These are phyloP conservation scores for Notospermus geniculatus DNA, from an alignment of 1,140 invertebrate species.

Conservation along the genomic window DNA sequence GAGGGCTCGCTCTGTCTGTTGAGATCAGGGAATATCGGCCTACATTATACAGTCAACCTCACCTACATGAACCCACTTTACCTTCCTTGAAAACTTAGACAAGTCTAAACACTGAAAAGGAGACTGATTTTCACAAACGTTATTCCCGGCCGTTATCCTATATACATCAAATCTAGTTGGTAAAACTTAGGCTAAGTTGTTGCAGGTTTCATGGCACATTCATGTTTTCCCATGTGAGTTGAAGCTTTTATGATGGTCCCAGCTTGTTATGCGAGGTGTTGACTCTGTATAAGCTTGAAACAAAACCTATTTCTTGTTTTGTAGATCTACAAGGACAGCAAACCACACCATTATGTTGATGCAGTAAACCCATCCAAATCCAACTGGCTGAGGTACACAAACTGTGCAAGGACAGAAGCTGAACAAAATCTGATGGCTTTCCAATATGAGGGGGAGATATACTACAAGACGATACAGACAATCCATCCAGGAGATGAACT, in stretches of 20 bases:
- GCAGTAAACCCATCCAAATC: constrained; percentile 48
- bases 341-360: constrained; percentile 55
- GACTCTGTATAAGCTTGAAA: too few species aligned
- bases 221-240: background rate
- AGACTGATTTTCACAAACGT: background rate
- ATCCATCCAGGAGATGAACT: constrained; percentile 50
- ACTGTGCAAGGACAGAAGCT: constrained; percentile 58
- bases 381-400: constrained; percentile 66
- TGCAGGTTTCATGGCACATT: too few species aligned
- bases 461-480: constrained; percentile 51
- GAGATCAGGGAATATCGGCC: background rate
- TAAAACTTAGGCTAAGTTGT: too few species aligned
- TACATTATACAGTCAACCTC: background rate
- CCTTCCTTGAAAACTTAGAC: background rate
- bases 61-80: background rate
- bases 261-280: background rate
- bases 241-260: background rate
- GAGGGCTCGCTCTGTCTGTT: background rate
- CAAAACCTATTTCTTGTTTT: background rate
- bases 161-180: background rate
- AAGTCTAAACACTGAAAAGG: background rate
- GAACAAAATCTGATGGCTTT: constrained; percentile 64
- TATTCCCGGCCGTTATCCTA: background rate
- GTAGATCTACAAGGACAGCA: constrained; percentile 33
- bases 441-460: constrained; percentile 61